A percentile compares a stretch with the other conserved stretches of the same genome.
Evolutionary conservation across 2,113 vertebrate species (phyloP).

Genomic region (Bubo scandiacus): DNA sequence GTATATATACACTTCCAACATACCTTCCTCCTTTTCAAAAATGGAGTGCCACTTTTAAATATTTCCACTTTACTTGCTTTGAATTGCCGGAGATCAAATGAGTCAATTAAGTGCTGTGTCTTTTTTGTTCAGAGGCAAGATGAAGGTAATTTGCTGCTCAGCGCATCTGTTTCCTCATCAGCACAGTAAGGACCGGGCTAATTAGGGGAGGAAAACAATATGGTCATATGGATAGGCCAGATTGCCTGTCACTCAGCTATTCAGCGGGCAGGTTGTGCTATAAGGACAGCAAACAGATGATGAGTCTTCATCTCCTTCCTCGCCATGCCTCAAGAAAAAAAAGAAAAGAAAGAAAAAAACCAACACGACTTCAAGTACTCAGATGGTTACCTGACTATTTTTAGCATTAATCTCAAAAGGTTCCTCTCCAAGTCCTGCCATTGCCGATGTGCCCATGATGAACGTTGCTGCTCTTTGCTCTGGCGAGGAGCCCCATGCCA

Average conservation of each 20-base stretch:
- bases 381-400: constrained; percentile 60
- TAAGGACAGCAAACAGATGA: constrained; percentile 65
- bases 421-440: background rate
- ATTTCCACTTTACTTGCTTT: constrained; percentile 74
- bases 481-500: background rate
- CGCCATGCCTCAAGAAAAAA: background rate
- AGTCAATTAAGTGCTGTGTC: constrained; percentile 78
- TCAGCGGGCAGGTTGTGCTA: constrained; percentile 67
- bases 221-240: constrained; percentile 85
- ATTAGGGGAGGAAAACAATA: constrained; percentile 84
- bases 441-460: background rate
- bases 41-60: constrained; percentile 63
- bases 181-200: constrained; percentile 80
- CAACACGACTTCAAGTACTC: background rate
- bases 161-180: constrained; percentile 84
- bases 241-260: constrained; percentile 80
- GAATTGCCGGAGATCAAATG: constrained; percentile 78
- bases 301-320: constrained; percentile 32
- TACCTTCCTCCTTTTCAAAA: constrained; percentile 16
- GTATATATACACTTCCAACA: background rate
- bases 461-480: background rate
- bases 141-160: constrained; percentile 81
- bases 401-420: constrained; percentile 43
- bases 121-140: constrained; percentile 72
- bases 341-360: background rate